Evolutionary conservation across 2,888 invertebrate genomes (phyloP), one percentile per base, ranked within the genome.

Genomic region (Phlogophora meticulosa): DNA sequence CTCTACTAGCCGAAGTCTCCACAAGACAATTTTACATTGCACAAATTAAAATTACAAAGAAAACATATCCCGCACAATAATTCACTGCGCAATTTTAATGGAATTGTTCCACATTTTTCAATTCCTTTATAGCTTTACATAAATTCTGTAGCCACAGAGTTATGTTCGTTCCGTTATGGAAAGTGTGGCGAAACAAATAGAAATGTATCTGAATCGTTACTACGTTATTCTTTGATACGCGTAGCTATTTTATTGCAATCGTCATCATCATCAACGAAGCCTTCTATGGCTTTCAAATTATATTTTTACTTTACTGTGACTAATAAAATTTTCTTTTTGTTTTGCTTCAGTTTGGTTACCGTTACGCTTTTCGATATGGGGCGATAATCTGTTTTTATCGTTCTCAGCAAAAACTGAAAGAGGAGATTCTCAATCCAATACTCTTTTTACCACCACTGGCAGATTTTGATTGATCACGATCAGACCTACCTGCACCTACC

Each of bases 121-220:
- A 59, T 64, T 71, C 46, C 43, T 71, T 64, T 64, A 76, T 57
- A 38, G 64, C 59, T 74, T 76, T 48, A 76, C 59, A 76, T 57
- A 74, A 65, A 75, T 53, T 75, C 60, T 38, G 76, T 58, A 49
- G 52, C 76, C 56, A 40, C 76, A 74, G 38, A 63, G 64, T 45
- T 65, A 64, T 59, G 59, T 57, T 43, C 59, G 65, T 55, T 76
- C 65, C 65, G 57, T 71, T 72, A 76, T 65, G 74, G 76, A 76
- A 75, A 76, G 72, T 74, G 74, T 76, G 53, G 48, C 76, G 70
- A 59, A 75, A 63, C 70, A 63, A 57, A 76, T 51, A 70, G 22
- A 75, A 75, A 63, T 58, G 63, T 73, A 70, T 56, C 28, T 38
- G 48, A 59, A 59, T 20, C 48, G 55, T 64, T 38, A 52, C 24